Conservation (phyloP, 53 echinoderm and acorn worm genomes). For the Actinopyga echinites region DNA sequence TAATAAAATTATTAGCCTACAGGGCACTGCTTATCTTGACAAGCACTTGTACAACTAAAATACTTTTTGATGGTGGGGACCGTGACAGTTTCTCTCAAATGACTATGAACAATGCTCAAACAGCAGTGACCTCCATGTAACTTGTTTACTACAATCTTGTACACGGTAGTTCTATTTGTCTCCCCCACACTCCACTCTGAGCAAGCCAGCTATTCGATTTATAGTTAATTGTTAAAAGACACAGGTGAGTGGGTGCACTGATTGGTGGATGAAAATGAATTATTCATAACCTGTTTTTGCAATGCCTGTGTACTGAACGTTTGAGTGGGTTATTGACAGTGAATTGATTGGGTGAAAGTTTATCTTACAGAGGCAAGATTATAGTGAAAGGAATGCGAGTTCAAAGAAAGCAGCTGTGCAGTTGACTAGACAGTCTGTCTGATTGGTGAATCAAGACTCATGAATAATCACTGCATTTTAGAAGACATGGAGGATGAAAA, state of each 20-base stretch:
- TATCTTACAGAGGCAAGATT: not conserved
- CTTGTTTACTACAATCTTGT: slow-evolving; percentile 12
- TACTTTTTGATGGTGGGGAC: too few relatives aligned
- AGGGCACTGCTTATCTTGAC: too few relatives aligned
- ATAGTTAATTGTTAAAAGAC: not conserved
- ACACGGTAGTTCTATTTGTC: not conserved
- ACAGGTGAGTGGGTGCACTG: not conserved
- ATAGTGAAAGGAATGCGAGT: not conserved
- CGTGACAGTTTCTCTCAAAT: too few relatives aligned
- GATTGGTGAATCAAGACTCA: not conserved
- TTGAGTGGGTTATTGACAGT: not conserved
- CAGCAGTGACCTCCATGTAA: not conserved
- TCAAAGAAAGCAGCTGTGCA: not conserved
- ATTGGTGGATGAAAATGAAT: slow-evolving; percentile 18
- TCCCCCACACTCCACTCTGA: not conserved
- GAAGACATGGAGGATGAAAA: too few relatives aligned
- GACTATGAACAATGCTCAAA: too few relatives aligned
- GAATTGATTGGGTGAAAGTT: slow-evolving; percentile 1
- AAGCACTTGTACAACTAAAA: too few relatives aligned
- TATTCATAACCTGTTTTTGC: not conserved
- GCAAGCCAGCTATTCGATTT: slow-evolving; percentile 8
- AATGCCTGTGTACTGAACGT: too few relatives aligned
- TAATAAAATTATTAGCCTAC: too few relatives aligned
- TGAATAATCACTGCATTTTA: too few relatives aligned
- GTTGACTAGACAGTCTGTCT: not conserved